Conservation (phyloP, 1,140 invertebrate species). For the Gonioctena quinquepunctata region DNA sequence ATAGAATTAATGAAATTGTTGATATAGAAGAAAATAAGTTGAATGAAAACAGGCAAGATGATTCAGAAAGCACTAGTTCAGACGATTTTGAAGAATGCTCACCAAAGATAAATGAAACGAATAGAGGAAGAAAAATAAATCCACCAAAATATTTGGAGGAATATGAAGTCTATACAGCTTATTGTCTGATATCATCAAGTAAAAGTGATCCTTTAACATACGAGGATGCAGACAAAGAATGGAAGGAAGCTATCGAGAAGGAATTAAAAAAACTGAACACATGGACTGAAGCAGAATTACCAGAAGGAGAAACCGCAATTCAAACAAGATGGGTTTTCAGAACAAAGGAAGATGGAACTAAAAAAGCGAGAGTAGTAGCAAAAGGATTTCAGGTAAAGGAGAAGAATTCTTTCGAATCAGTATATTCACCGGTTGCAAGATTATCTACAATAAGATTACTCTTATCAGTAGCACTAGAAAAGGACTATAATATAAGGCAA, state of each 20-base stretch:
- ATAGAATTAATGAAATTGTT: not conserved
- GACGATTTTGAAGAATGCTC: not conserved
- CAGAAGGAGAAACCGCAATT: slow-evolving; percentile 5
- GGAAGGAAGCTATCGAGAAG: not conserved
- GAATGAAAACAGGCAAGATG: no score
- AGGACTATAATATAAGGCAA: not conserved
- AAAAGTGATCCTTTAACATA: not conserved
- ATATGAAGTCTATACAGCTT: slow-evolving; percentile 4
- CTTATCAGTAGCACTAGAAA: not conserved
- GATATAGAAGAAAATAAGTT: not conserved
- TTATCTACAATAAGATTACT: slow-evolving; percentile 6
- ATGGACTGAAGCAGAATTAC: slow-evolving; percentile 9
- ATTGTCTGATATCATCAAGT: not conserved
- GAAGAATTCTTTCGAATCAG: not conserved
- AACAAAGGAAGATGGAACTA: slow-evolving; percentile 10
- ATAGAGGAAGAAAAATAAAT: slow-evolving; percentile 1
- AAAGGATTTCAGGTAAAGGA: slow-evolving; percentile 12
- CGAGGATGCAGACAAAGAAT: not conserved
- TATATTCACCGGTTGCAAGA: slow-evolving; percentile 9
- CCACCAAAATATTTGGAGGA: slow-evolving; percentile 6
- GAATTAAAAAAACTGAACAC: not conserved
- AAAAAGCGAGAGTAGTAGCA: slow-evolving; percentile 12
- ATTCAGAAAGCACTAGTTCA: not conserved
- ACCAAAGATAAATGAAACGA: not conserved
- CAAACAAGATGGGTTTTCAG: slow-evolving; percentile 8